These are phyloP conservation scores for Bedellia somnulentella DNA, from an alignment of 2,888 invertebrate species.

Conservation along the genomic window DNA sequence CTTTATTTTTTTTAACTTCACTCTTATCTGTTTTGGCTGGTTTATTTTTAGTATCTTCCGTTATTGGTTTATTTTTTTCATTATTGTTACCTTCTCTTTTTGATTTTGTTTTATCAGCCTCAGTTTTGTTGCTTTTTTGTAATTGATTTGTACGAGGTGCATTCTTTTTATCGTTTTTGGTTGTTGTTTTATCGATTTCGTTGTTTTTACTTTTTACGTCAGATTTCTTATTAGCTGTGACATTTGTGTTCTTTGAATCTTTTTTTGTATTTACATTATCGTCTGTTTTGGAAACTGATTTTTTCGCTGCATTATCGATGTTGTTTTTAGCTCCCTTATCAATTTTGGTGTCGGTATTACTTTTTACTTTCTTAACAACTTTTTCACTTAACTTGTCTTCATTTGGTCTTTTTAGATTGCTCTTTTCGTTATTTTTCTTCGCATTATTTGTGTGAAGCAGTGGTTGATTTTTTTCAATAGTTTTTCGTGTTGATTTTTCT, in stretches of 20 bases:
- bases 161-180: too few relatives aligned
- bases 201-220: not conserved
- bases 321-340: slow-evolving; percentile 1
- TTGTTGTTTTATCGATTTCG: too few relatives aligned
- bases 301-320: not conserved
- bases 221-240: not conserved
- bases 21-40: too few relatives aligned
- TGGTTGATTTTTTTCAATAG: too few relatives aligned
- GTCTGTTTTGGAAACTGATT: not conserved
- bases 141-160: too few relatives aligned
- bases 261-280: not conserved
- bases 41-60: not conserved
- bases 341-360: slow-evolving; percentile 5
- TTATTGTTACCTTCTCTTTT: not conserved
- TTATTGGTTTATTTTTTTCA: not conserved
- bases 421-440: slow-evolving; percentile 6
- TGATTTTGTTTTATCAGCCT: not conserved
- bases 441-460: too few relatives aligned
- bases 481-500: too few relatives aligned
- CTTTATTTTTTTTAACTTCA: too few relatives aligned
- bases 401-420: slow-evolving; percentile 5
- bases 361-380: slow-evolving; percentile 5
- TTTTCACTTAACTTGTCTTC: slow-evolving; percentile 7
- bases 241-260: not conserved
- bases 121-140: not conserved